Percentiles rank a stretch among this genome's conserved stretches.
phyloP scores from a whole-genome alignment of 1,140 invertebrate species.

The Leptopilina boulardi region DNA sequence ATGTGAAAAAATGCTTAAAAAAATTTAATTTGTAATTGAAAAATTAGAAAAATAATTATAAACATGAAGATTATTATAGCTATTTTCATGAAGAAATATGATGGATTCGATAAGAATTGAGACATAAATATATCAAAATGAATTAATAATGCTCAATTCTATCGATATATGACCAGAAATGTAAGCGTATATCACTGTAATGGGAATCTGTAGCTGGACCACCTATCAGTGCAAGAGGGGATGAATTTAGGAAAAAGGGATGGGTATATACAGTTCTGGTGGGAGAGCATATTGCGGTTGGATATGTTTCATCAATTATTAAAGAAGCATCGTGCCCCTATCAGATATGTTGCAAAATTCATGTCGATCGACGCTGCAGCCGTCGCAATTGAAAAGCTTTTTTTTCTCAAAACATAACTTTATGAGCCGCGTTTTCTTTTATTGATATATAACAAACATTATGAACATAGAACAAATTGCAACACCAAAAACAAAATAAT shows the following conservation, averaged over 20 bases:
- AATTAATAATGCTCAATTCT: conserved; percentile 70
- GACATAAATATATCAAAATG: conserved; percentile 67
- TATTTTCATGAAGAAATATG: too few relatives aligned
- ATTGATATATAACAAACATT: too few relatives aligned
- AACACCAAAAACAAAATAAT: too few relatives aligned
- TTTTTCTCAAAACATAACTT: conserved; percentile 67
- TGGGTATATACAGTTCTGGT: conserved; percentile 36
- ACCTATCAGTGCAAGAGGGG: conserved; percentile 53
- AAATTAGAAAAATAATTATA: too few relatives aligned
- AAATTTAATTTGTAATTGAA: too few relatives aligned
- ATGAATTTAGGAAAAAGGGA: conserved; percentile 55
- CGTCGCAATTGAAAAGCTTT: conserved; percentile 72
- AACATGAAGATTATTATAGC: too few relatives aligned
- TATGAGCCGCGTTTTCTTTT: conserved; percentile 54
- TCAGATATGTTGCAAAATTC: conserved; percentile 73
- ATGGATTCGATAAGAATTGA: conserved; percentile 65
- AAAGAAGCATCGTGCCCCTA: conserved; percentile 70
- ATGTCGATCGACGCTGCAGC: conserved; percentile 66
- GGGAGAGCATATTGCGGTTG: conserved; percentile 71
- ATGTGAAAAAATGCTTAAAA: conserved; percentile 17
- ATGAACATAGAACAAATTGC: too few relatives aligned
- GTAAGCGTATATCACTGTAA: conserved; percentile 71
- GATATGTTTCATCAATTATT: conserved; percentile 77
- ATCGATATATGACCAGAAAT: conserved; percentile 68
- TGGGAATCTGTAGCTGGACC: conserved; percentile 59